Evolutionary conservation across 2,888 invertebrate genomes (phyloP), one percentile per base, ranked within the genome.

Genomic region (Tupiocoris notatus): DNA sequence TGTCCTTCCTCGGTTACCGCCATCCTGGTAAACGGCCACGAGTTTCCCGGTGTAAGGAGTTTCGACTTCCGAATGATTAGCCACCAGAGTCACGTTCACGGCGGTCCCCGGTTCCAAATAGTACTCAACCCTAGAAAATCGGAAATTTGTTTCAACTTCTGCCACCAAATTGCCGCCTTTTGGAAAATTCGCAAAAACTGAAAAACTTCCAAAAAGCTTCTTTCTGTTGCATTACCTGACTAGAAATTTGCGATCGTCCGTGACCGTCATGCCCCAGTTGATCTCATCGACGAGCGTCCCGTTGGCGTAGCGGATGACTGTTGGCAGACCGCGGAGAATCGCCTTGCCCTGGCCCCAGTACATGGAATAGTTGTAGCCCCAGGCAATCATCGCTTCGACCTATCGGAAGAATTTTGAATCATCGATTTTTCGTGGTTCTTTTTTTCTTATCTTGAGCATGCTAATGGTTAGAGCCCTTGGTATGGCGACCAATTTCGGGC

Each of bases 321-420:
- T 90, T 70, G 89, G 89, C 67, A 92, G 84, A 3, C 91, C 92
- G 77, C 89, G 91, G 62, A 90, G 88, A 84, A 90, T 90, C 78
- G 88, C 92, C 83, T 87, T 91, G 2, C 88, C 90, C 81, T 91
- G 91, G 17, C 94, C 94, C 93, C 93, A 94, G 82, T 91, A 91
- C 78, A 91, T 86, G 18, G 88, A 87, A 81, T 91, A 89, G 79
- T 88, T 88, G 81, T 89, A 91, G 23, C 88, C 87, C 83, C 92
- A 94, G 79, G 88, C 88, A 79, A 94, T 88, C 73, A 91, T 92
- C 39, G 92, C 89, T 78, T 91, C 92, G 62, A 92, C 89, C 39
- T 68, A 24, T 25, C 9, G n/a, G n/a, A n/a, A n/a, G n/a, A n/a
- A n/a, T n/a, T n/a, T n/a, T n/a, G n/a, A n/a, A n/a, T n/a, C n/a